Evolutionary conservation across 2,797 vertebrate species (phyloP).

Genomic region (Amniataba percoides): DNA sequence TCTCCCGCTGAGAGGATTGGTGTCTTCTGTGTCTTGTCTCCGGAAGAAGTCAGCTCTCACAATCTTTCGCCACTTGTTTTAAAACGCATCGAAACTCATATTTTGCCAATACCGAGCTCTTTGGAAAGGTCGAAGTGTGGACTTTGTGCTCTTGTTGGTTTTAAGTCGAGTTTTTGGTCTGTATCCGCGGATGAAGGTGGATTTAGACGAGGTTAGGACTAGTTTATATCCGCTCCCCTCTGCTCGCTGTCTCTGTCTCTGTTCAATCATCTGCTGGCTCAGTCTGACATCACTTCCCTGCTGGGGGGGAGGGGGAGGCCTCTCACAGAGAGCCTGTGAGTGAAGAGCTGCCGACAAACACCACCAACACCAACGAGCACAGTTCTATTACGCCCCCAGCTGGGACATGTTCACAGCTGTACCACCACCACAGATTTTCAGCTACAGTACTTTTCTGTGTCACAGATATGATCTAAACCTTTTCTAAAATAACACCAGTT

Average conservation of each 20-base stretch:
- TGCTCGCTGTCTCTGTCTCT: constrained; percentile 18
- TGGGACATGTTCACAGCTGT: too few relatives aligned
- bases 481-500: too few relatives aligned
- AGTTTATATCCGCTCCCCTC: not conserved
- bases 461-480: too few relatives aligned
- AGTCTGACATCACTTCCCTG: constrained; percentile 67
- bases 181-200: constrained; percentile 89
- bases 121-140: constrained; percentile 69
- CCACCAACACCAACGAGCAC: not conserved
- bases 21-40: constrained; percentile 56
- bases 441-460: too few relatives aligned
- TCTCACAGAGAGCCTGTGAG: constrained; percentile 5
- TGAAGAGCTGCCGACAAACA: not conserved
- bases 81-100: constrained; percentile 70
- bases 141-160: constrained; percentile 78
- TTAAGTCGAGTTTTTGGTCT: constrained; percentile 20
- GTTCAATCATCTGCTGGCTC: constrained; percentile 17
- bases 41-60: constrained; percentile 65
- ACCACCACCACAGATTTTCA: too few relatives aligned
- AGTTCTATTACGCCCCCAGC: not conserved
- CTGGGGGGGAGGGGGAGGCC: constrained; percentile 19
- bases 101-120: constrained; percentile 80
- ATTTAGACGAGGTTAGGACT: constrained; percentile 74
- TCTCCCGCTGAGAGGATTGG: constrained; percentile 34
- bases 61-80: constrained; percentile 89